Base-by-base conservation (phyloP, 35 echinoderm and acorn worm species). In the Ophiothrix spiculata region DNA sequence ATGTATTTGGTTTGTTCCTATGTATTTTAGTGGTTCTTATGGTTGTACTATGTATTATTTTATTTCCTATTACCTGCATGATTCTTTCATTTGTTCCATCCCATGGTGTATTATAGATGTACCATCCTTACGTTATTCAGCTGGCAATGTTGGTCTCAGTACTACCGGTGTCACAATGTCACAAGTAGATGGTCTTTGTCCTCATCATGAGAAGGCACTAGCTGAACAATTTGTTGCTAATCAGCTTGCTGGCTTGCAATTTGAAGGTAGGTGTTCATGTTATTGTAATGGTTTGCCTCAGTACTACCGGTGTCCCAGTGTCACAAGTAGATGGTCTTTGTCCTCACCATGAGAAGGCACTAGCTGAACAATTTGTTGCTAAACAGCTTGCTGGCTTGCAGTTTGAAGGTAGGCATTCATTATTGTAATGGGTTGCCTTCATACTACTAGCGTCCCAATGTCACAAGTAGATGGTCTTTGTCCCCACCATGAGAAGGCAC, bases 201-300 rank as follows among this genome's bases (percentile, higher is more conserved):
- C 95, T 32, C 95, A 91, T 39, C 95, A 97, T 75, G 95, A 93
- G 75, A 97, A 97, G 74, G 91, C 88, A 0, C 90, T 97, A 76
- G 91, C 95, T 33, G 88, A 90, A 63, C 88, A 93, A 38, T 97
- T 84, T 88, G 91, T 97, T 17, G 91, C 95, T 31, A 95, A 87
- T 74, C 94, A 92, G 75, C 88, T 95, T 4, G 84, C 93, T 40
- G 93, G 89, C 14, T 56, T 95, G 10, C 45, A 77, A 19, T 95
- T 95, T 85, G 77, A 80, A 88, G 93, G 93, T 95, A 87, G 40
- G 84, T 13, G 10, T 46, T 34, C 31, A 35, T n/a, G 11, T 0
- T 83, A 38, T 39, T 39, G 19, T 75, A 10, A 1, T 10, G 29
- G 3, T 6, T 54, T 78, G 83, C 1, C 45, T 89, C 35, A 87